Evolutionary conservation across 2,888 invertebrate species (phyloP), one percentile per base, ranked within the genome.

Genomic region (Lasioglossum leucozonium): DNA sequence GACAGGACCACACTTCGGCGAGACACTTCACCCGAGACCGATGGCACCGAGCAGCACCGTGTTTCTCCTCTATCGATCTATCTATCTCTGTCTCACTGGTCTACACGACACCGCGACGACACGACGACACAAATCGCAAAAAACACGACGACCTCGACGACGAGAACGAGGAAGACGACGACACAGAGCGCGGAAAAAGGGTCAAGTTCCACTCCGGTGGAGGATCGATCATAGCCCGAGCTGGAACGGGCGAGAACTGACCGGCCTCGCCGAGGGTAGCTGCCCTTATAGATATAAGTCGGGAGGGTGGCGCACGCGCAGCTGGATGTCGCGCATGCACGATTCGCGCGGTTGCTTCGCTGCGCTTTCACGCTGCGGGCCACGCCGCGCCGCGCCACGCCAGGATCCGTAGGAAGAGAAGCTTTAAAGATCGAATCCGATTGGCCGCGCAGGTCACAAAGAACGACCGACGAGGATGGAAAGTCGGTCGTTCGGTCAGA

Each of bases 281-380:
- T 91, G 77, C 89, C 90, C 92, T 92, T 92, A 92, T 92, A 92
- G 92, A 92, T 92, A 92, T 92, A 91, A 90, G 88, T 90, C 80
- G 84, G 62, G 78, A 30, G 81, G 80, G 78, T 44, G 81, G 83
- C 91, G 92, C 92, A 77, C 76, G 91, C 87, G 92, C 84, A 22
- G 51, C 42, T 11, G 30, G 13, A 11, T 30, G 67, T 51, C 73
- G 87, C 89, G 88, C 90, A 88, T 88, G 89, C 84, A 80, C 91
- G 73, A 81, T 77, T 77, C 79, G 77, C 74, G 80, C 72, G 78
- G 74, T 73, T 73, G 76, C 76, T 79, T 72, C 79, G 81, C 89
- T 84, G 91, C 86, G 88, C 89, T 80, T 86, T 77, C 88, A 82
- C 81, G 91, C 81, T 90, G 90, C 90, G 87, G 90, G 81, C 65